phyloP scores from a whole-genome alignment of 2,888 invertebrate species.

The Papilio demoleus region DNA sequence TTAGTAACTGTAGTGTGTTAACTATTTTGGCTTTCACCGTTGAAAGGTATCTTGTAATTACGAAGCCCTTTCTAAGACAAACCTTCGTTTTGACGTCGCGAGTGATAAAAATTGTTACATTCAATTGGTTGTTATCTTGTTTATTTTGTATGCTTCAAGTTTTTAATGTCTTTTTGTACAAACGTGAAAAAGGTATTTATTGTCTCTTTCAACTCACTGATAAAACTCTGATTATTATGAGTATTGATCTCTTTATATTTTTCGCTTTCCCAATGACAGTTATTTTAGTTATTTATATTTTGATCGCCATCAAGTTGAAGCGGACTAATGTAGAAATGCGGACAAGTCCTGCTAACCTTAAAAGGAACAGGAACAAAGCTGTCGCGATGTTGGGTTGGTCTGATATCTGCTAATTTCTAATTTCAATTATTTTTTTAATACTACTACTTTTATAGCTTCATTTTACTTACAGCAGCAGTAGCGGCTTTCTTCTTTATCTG shows the following conservation, averaged over 20 bases:
- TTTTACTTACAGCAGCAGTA: conserved; percentile 66
- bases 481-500: conserved; percentile 84
- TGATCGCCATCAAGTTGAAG: conserved; percentile 88
- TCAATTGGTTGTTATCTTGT: conserved; percentile 90
- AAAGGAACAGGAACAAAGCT: conserved; percentile 82
- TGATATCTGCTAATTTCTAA: too few species aligned
- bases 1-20: conserved; percentile 91
- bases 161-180: conserved; percentile 65
- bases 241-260: conserved; percentile 88
- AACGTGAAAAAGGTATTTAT: conserved; percentile 65
- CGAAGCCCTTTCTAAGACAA: conserved; percentile 92
- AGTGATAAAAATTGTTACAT: conserved; percentile 87
- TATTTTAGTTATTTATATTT: conserved; percentile 90
- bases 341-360: conserved; percentile 72
- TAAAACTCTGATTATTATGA: conserved; percentile 65
- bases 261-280: conserved; percentile 92
- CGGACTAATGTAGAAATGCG: conserved; percentile 82
- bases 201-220: conserved; percentile 65
- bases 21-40: conserved; percentile 94
- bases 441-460: not conserved
- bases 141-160: conserved; percentile 87
- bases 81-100: conserved; percentile 90
- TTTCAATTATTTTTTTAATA: too few species aligned
- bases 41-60: conserved; percentile 93
- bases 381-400: conserved; percentile 92